A percentile compares a stretch with the other conserved stretches of the same genome.
phyloP scores from a whole-genome alignment of 2,888 invertebrate genomes.

The Epirrhoe tristata region DNA sequence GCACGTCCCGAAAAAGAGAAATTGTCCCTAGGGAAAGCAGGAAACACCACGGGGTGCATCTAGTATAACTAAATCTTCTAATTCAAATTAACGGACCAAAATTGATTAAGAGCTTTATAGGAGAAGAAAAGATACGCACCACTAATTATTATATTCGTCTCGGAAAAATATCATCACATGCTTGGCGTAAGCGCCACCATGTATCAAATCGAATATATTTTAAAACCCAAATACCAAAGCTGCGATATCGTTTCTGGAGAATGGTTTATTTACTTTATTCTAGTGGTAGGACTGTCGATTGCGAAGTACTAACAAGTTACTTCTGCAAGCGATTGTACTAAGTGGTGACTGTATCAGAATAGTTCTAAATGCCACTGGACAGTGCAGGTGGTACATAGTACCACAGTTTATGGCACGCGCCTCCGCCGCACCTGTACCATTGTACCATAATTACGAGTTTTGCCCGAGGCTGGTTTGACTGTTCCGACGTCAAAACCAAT shows the following conservation, averaged over 20 bases:
- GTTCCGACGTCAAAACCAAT: slow-evolving; percentile 36
- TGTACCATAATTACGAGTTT: slow-evolving; percentile 28
- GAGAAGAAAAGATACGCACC: no score
- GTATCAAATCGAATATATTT: no score
- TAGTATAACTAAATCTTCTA: no score
- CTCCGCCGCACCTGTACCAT: slow-evolving; percentile 38
- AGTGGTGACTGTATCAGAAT: slow-evolving; percentile 21
- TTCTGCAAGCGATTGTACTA: slow-evolving; percentile 29
- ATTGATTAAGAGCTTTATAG: no score
- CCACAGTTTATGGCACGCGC: slow-evolving; percentile 34
- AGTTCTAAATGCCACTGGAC: slow-evolving; percentile 27
- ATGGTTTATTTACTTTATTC: neutral
- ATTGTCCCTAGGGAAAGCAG: no score
- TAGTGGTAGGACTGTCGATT: neutral
- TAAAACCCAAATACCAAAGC: neutral
- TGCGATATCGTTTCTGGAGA: neutral
- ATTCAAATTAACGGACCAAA: no score
- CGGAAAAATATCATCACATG: no score
- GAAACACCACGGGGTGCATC: no score
- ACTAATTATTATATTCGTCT: no score
- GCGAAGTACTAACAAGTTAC: neutral
- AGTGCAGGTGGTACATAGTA: slow-evolving; percentile 22
- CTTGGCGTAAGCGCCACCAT: no score
- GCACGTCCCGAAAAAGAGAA: no score
- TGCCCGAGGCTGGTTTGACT: slow-evolving; percentile 28